Evolutionary conservation across 2,888 invertebrate genomes (phyloP).

Genomic region (Chalcosyrphus nemorum): DNA sequence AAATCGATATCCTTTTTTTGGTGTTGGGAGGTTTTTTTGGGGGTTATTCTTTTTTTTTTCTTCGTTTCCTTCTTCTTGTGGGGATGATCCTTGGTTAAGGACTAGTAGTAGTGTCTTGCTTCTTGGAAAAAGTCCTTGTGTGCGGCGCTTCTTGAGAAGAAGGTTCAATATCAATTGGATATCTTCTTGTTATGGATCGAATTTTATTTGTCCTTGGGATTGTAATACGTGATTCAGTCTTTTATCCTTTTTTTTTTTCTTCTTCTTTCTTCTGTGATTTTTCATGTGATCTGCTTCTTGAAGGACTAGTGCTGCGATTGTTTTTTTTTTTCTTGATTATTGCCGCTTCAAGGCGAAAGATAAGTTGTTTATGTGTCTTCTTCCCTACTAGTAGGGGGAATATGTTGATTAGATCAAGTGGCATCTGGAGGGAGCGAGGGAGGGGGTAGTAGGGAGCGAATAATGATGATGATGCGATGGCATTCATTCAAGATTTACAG

Average conservation of each 20-base stretch:
- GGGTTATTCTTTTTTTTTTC: conserved; percentile 1
- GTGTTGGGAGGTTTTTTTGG: neutral
- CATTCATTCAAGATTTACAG: conserved; percentile 56
- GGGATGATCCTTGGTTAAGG: conserved; percentile 18
- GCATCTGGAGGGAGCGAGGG: neutral
- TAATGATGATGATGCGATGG: conserved; percentile 52
- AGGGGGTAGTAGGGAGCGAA: neutral
- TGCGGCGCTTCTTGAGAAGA: conserved; percentile 46
- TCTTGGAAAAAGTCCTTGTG: neutral
- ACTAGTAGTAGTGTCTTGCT: neutral
- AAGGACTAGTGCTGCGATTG: neutral
- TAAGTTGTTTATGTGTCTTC: conserved; percentile 41
- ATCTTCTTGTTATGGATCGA: conserved; percentile 50
- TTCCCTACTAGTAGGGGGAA: neutral
- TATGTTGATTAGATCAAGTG: conserved; percentile 38
- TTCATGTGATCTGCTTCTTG: conserved; percentile 18
- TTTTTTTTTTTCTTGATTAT: conserved; percentile 21
- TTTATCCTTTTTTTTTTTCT: too few species aligned
- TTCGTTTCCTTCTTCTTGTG: neutral
- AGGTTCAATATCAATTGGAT: conserved; percentile 67
- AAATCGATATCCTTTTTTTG: conserved; percentile 67
- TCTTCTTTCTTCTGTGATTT: conserved; percentile 12
- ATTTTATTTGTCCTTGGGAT: conserved; percentile 67
- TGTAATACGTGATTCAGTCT: conserved; percentile 58
- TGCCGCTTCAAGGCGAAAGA: conserved; percentile 49